Evolutionary conservation across 2,888 invertebrate genomes (phyloP), one percentile per base, ranked within the genome.

Genomic region (Tetragonisca angustula): DNA sequence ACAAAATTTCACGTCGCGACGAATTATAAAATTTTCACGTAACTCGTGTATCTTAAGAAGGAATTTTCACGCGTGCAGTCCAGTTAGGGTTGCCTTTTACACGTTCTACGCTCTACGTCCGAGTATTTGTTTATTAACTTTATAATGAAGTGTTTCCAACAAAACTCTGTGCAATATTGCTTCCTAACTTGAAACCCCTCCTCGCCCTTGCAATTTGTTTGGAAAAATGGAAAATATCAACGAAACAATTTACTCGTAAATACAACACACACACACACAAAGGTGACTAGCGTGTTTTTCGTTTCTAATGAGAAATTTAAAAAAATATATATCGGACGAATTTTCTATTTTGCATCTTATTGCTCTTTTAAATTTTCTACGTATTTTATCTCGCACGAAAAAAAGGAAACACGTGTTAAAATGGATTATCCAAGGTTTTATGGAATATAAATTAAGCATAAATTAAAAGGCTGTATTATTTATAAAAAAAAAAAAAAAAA

Each of bases 171-270:
- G n/a, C 11, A 5, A 59, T 59, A 59, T n/a, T 59, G 43, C n/a
- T n/a, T 59, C 56, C n/a, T 59, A n/a, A 59, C 2, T 59, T 59
- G 9, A 32, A 9, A 9, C 11, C 9, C 9, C 9, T 43, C 43
- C 43, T 11, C 56, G 13, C n/a, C n/a, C 56, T n/a, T n/a, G n/a
- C n/a, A 59, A 59, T 59, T 59, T 59, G n/a, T 59, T n/a, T 13
- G 56, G n/a, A n/a, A 59, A 59, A 24, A 59, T 59, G n/a, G 56
- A n/a, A 59, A 59, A 59, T 15, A 59, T 59, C n/a, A n/a, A 59
- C 56, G 56, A 59, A 24, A 2, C 56, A 59, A 43, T 43, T 43
- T 43, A 43, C 43, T 9, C 43, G 9, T 9, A 43, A 43, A 43
- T 43, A 0, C 32, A 32, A 32, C 32, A 32, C 32, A 4, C 32